Evolutionary conservation across 2,888 invertebrate genomes (phyloP), one percentile per base, ranked within the genome.

Genomic region (Steinernema hermaphroditum): DNA sequence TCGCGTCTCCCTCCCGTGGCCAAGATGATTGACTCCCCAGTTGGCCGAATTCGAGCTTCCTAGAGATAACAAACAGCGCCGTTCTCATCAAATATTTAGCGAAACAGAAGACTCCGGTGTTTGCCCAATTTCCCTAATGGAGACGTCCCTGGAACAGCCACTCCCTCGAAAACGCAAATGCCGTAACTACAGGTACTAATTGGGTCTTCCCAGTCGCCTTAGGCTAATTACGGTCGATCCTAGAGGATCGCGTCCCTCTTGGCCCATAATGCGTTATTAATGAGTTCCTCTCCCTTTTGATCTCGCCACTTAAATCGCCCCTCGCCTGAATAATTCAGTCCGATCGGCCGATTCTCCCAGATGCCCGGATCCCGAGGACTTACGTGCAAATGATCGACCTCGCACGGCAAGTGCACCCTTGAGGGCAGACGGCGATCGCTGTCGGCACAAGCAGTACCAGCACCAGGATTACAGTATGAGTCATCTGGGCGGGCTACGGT

Each of bases 371-470:
- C 24, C 50, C 19, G 19, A n/a, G 19, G 22, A 77, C 76, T 70
- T 62, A 76, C 76, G 76, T 50, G 73, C 76, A 76, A 22, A 76
- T 72, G 37, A 76, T 74, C 34, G 76, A 76, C n/a, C 69, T 75
- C 9, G 72, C 68, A 1, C 78, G 34, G 43, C 76, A 76, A 24
- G 73, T 46, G 68, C 76, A 76, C 16, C 70, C 70, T 37, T 76
- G 62, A 9, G 76, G 76, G 74, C 76, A 76, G n/a, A 62, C 57
- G 22, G 50, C 68, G 29, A 49, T 8, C 29, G 54, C 46, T 6
- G 32, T n/a, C 9, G 70, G 34, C 70, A 70, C 29, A 37, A 54
- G 49, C 46, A 19, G 29, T 32, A 46, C 34, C n/a, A 43, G 32
- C 27, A 69, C 24, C 27, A 62, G 29, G n/a, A n/a, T 29, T 32